Conservation (phyloP, 2,888 invertebrate species). For the Rotaria sp. region DNA sequence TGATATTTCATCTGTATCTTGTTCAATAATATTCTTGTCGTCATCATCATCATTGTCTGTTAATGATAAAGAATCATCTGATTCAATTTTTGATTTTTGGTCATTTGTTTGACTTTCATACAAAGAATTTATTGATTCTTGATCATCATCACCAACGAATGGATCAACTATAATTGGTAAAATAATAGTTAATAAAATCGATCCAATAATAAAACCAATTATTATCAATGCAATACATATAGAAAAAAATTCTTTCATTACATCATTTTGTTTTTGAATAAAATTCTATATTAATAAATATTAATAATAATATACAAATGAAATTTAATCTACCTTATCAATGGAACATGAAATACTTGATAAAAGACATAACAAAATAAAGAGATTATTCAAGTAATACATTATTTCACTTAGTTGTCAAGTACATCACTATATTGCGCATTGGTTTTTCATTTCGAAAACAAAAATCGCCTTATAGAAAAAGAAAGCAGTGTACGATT, state of each 20-base stretch:
- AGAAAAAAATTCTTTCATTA: not conserved
- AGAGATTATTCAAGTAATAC: not conserved
- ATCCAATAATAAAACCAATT: not conserved
- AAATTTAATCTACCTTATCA: not conserved
- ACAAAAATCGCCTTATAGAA: no score
- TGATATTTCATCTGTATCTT: no score
- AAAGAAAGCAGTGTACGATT: no score
- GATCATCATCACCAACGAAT: not conserved
- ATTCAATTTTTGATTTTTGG: not conserved
- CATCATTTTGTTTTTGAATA: not conserved
- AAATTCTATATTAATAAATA: not conserved
- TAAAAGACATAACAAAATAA: not conserved
- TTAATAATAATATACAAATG: not conserved
- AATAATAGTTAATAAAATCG: not conserved
- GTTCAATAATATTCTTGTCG: no score
- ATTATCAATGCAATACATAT: not conserved
- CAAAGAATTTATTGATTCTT: not conserved
- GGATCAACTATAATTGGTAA: not conserved
- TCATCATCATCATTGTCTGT: not conserved
- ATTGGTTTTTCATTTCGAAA: no score
- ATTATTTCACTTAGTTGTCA: not conserved
- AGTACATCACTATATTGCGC: no score
- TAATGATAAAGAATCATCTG: not conserved
- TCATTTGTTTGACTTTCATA: not conserved
- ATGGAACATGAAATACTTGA: not conserved